phyloP scores from a whole-genome alignment of 2,113 vertebrate species.

The Cariama cristata region DNA sequence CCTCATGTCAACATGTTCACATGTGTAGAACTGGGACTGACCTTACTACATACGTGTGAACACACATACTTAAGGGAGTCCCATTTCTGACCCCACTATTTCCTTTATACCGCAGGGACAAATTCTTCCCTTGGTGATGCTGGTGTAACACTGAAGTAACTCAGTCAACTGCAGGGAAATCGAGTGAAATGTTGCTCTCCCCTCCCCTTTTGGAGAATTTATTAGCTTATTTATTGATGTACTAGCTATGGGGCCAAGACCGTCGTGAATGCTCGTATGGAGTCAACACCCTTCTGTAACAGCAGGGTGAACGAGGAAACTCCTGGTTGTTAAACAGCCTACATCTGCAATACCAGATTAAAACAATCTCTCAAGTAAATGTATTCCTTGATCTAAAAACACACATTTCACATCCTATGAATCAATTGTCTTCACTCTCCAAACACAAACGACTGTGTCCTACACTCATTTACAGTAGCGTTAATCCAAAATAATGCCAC shows the following conservation, averaged over 20 bases:
- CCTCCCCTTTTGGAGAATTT: background rate
- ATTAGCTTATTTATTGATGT: constrained; percentile 10
- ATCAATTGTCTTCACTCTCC: constrained; percentile 54
- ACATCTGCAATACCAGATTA: constrained; percentile 9
- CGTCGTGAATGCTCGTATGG: background rate
- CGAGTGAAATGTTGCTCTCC: background rate
- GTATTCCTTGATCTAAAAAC: constrained; percentile 18
- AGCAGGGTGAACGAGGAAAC: background rate
- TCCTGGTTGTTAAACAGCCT: background rate
- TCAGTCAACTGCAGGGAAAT: background rate
- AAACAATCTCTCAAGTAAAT: background rate
- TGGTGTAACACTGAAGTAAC: background rate
- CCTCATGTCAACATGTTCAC: fast-evolving
- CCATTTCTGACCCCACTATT: background rate
- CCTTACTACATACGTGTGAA: background rate
- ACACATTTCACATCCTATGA: constrained; percentile 5
- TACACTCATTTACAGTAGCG: constrained; percentile 1
- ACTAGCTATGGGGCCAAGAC: background rate
- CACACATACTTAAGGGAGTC: background rate
- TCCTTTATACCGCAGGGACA: background rate
- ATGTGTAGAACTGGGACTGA: background rate
- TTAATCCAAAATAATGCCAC: constrained; percentile 43
- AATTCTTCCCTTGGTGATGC: background rate
- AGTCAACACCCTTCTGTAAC: constrained; percentile 10
- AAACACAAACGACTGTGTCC: constrained; percentile 5